These are phyloP conservation scores for Masticophis lateralis DNA, from an alignment of 2,797 vertebrate genomes.

Conservation along the genomic window DNA sequence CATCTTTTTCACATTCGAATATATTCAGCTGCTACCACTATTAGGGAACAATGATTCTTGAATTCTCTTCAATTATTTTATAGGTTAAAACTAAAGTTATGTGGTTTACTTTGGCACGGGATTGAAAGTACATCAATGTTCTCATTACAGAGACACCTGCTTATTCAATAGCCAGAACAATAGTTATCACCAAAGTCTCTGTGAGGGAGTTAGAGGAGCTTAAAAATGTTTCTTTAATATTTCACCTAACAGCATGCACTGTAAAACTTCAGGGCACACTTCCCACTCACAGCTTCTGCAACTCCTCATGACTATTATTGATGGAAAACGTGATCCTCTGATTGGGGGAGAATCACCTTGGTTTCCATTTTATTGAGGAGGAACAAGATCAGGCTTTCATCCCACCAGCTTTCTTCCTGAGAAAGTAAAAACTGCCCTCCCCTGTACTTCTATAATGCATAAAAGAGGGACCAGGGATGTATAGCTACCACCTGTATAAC, in stretches of 20 bases:
- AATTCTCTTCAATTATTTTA: not conserved
- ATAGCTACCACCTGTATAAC: not conserved
- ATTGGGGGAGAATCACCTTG: not conserved
- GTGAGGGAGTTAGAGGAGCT: not conserved
- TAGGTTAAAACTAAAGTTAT: not conserved
- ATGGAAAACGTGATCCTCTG: not conserved
- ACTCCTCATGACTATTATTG: not conserved
- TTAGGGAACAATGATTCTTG: not conserved
- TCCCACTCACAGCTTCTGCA: not conserved
- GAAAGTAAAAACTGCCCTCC: not conserved
- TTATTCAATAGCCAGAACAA: not conserved
- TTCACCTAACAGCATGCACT: not conserved
- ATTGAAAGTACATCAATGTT: not conserved
- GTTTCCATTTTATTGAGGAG: not conserved
- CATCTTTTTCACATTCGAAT: not conserved
- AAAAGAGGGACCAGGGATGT: not conserved
- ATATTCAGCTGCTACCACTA: not conserved
- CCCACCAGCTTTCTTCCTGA: not conserved
- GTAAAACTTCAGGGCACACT: not conserved
- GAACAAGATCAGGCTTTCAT: not conserved
- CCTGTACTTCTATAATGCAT: not conserved
- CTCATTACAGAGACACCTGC: not conserved
- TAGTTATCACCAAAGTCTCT: not conserved
- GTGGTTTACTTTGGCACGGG: not conserved
- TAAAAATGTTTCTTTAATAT: not conserved